Percentiles rank a stretch among this genome's conserved stretches.
Evolutionary conservation across 30 jellyfish, hydroid and myxozoan species (phyloP).

Genomic region (Hydractinia symbiolongicarpus): DNA sequence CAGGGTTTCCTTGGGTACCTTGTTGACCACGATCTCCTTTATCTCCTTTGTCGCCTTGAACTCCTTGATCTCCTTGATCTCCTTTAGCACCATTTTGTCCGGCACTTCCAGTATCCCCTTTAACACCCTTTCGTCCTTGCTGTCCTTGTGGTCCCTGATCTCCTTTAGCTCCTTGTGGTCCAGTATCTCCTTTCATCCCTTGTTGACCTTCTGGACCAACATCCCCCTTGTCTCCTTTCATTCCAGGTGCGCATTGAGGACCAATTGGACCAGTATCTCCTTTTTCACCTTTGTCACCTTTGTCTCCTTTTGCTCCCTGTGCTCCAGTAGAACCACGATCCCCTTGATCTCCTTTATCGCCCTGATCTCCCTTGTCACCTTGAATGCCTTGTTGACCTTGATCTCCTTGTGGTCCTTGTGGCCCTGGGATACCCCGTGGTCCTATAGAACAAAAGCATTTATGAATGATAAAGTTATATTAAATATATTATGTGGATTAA

Average conservation of each 20-base stretch:
- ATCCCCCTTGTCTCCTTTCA: slow-evolving; percentile 5
- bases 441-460: not conserved
- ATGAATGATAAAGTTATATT: no score
- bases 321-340: slow-evolving; percentile 7
- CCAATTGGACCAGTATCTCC: slow-evolving; percentile 8
- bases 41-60: not conserved
- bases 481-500: no score
- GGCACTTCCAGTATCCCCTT: not conserved
- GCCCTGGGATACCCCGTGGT: not conserved
- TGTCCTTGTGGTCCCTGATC: not conserved
- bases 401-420: not conserved
- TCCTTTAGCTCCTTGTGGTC: slow-evolving; percentile 18
- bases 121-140: not conserved
- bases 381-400: not conserved
- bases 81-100: not conserved
- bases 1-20: not conserved
- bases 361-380: not conserved
- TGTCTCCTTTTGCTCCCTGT: slow-evolving; percentile 1
- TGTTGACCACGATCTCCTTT: not conserved
- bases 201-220: not conserved
- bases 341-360: slow-evolving; percentile 15
- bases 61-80: not conserved
- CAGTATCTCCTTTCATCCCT: slow-evolving; percentile 3
- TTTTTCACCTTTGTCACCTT: not conserved
- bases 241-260: not conserved